These are phyloP conservation scores for Galbula dea DNA, from an alignment of 2,113 vertebrate genomes.

Conservation along the genomic window DNA sequence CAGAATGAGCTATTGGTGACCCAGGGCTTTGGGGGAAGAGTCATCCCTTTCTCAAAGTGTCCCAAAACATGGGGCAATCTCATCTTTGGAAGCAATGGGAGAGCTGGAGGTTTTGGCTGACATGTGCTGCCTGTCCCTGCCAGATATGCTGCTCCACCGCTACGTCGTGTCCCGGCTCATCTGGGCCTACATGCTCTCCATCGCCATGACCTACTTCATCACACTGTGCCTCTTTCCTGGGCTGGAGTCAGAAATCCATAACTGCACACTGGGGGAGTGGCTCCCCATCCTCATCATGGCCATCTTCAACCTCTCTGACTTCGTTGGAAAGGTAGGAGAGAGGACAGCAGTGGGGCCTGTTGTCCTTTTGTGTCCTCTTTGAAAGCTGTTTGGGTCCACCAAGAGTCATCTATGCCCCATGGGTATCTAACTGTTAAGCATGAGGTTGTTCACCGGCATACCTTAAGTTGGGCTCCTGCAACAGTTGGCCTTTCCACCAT, in stretches of 20 bases:
- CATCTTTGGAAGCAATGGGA: background rate
- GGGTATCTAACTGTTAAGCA: background rate
- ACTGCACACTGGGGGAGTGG: conserved; percentile 89
- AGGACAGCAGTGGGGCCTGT: background rate
- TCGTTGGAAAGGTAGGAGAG: conserved; percentile 90
- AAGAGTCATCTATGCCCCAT: background rate
- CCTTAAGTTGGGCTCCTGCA: background rate
- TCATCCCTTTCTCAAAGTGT: background rate
- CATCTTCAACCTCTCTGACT: conserved; percentile 98
- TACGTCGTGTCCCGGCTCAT: conserved; percentile 91
- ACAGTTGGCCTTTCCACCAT: background rate
- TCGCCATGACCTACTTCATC: conserved; percentile 96
- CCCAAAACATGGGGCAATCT: background rate
- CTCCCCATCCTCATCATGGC: conserved; percentile 98
- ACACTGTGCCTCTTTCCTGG: conserved; percentile 95
- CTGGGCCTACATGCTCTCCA: conserved; percentile 97
- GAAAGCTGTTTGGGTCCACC: background rate
- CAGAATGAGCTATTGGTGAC: accelerated
- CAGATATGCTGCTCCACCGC: conserved; percentile 94
- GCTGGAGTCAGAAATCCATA: conserved; percentile 93
- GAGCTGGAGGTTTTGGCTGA: background rate
- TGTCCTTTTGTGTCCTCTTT: background rate
- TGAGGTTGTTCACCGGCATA: background rate
- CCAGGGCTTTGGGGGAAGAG: background rate
- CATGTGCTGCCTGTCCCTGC: background rate